Conservation (phyloP, 2,888 invertebrate genomes). For the Scelioninae gen. 2 region DNA sequence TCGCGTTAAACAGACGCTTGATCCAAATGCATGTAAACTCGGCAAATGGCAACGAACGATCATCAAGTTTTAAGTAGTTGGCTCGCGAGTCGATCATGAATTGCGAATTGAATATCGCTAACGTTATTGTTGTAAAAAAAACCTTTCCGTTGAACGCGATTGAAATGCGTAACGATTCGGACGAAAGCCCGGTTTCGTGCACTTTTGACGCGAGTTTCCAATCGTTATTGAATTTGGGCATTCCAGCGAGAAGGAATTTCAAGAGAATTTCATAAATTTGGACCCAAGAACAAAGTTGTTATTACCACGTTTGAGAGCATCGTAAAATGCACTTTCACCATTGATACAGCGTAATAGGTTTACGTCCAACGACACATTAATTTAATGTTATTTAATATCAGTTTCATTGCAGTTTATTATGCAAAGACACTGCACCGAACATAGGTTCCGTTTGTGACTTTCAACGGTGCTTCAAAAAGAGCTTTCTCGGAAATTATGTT, state of each 20-base stretch:
- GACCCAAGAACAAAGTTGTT: slow-evolving; percentile 6
- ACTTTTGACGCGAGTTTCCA: slow-evolving; percentile 22
- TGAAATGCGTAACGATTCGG: slow-evolving; percentile 26
- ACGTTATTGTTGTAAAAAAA: no score
- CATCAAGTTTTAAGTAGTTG: no score
- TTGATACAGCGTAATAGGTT: slow-evolving; percentile 1
- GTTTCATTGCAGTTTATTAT: background rate
- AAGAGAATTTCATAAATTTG: slow-evolving; percentile 31
- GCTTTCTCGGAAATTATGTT: slow-evolving; percentile 8
- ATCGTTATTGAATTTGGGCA: slow-evolving; percentile 11
- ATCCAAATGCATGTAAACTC: no score
- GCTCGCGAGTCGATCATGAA: no score
- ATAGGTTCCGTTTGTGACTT: background rate
- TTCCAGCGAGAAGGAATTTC: slow-evolving; percentile 23
- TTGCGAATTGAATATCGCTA: no score
- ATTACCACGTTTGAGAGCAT: background rate
- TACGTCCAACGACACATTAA: background rate
- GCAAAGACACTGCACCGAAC: background rate
- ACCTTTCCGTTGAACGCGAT: background rate
- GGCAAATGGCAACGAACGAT: no score
- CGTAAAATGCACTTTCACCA: background rate
- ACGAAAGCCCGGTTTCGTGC: slow-evolving; percentile 21
- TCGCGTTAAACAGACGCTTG: no score
- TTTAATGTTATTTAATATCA: background rate
- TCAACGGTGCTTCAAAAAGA: background rate